Percentiles rank a stretch among this genome's conserved stretches.
These are phyloP conservation scores for Oryzias woworae DNA, from an alignment of 2,113 vertebrate species.

Conservation along the genomic window DNA sequence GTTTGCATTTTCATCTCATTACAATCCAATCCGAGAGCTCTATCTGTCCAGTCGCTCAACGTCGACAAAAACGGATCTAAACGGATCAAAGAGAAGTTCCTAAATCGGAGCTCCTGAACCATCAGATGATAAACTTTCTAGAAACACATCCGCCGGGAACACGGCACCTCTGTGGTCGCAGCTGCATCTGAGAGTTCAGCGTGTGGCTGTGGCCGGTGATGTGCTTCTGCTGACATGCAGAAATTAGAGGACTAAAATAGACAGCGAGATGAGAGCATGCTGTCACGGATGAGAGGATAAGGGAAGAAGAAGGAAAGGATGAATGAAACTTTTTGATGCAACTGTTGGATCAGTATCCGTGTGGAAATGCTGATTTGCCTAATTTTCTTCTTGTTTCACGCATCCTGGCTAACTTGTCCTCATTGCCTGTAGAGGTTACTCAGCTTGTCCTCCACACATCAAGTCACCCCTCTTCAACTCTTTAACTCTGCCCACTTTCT, in stretches of 20 bases:
- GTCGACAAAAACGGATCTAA: slow-evolving; percentile 39
- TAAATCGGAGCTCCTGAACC: slow-evolving; percentile 25
- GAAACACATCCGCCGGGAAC: slow-evolving; percentile 24
- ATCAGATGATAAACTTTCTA: slow-evolving; percentile 32
- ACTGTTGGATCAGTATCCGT: slow-evolving; percentile 27
- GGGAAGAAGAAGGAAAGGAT: slow-evolving; percentile 21
- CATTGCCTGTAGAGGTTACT: slow-evolving; percentile 36
- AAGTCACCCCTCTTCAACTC: slow-evolving; percentile 36
- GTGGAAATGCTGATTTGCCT: slow-evolving; percentile 21
- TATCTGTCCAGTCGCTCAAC: slow-evolving; percentile 23
- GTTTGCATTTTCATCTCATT: slow-evolving; percentile 49
- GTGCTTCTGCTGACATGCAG: slow-evolving; percentile 65
- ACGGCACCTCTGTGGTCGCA: slow-evolving; percentile 17
- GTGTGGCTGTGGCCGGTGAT: slow-evolving; percentile 26
- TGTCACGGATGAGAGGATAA: slow-evolving; percentile 15
- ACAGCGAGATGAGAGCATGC: slow-evolving; percentile 19
- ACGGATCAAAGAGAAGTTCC: slow-evolving; percentile 54
- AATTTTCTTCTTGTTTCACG: slow-evolving; percentile 15
- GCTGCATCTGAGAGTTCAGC: slow-evolving; percentile 29
- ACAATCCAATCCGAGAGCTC: slow-evolving; percentile 47
- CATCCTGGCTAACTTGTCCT: slow-evolving; percentile 54
- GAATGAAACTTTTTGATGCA: slow-evolving; percentile 24
- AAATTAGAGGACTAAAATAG: not conserved
- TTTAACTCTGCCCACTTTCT: slow-evolving; percentile 32
- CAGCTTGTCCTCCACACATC: slow-evolving; percentile 28